These are phyloP conservation scores for Drosophila formosana DNA, from an alignment of 2,888 invertebrate species.

Conservation along the genomic window DNA sequence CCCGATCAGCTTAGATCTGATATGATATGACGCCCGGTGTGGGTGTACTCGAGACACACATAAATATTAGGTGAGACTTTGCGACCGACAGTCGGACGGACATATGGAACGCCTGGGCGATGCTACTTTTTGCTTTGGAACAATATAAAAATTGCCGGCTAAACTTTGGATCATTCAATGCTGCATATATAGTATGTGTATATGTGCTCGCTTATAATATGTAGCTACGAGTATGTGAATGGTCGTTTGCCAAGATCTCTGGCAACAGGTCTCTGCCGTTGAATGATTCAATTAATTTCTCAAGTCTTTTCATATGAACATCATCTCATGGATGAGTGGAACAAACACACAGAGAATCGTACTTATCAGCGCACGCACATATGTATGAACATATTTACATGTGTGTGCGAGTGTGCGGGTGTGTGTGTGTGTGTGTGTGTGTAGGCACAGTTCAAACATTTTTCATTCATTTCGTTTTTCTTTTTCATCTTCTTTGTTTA, in stretches of 20 bases:
- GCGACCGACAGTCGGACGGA: constrained; percentile 6
- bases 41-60: constrained; percentile 16
- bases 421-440: constrained; percentile 10
- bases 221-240: constrained; percentile 40
- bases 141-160: constrained; percentile 45
- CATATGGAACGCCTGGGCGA: background rate
- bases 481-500: constrained; percentile 3
- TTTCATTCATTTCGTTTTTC: constrained; percentile 37
- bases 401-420: too few species aligned
- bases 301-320: constrained; percentile 72
- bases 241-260: constrained; percentile 66
- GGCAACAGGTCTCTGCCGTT: constrained; percentile 78
- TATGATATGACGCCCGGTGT: constrained; percentile 6
- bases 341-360: constrained; percentile 28
- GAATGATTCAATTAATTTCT: constrained; percentile 82
- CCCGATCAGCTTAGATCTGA: constrained; percentile 5
- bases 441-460: constrained; percentile 48
- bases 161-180: constrained; percentile 27
- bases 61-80: constrained; percentile 22
- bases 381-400: background rate
- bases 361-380: background rate
- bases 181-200: constrained; percentile 10
- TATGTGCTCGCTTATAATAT: constrained; percentile 5
- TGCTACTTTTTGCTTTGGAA: constrained; percentile 32
- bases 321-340: constrained; percentile 68